A percentile compares a stretch with the other conserved stretches of the same genome.
These are phyloP conservation scores for Popillia japonica DNA, from an alignment of 1,140 invertebrate genomes.

Conservation along the genomic window DNA sequence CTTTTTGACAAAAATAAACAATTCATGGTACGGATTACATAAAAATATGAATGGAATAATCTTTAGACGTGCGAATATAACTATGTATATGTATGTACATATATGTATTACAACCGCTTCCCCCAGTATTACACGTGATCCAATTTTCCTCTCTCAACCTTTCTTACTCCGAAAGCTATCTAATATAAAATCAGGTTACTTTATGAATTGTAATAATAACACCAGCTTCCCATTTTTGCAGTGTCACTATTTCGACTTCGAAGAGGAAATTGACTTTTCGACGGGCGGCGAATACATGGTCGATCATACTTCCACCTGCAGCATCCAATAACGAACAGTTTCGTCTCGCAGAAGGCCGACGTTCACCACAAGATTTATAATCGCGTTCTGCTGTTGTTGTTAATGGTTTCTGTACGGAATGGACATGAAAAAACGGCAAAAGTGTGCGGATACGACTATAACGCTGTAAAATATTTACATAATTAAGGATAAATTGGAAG, in stretches of 20 bases:
- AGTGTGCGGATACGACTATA: neutral
- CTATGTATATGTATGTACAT: too few species aligned
- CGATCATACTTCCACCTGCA: slow-evolving; percentile 56
- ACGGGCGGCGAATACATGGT: slow-evolving; percentile 51
- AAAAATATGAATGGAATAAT: too few species aligned
- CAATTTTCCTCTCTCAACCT: neutral
- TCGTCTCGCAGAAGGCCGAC: neutral
- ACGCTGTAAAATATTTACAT: neutral
- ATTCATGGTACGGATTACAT: too few species aligned
- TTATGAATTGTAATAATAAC: slow-evolving; percentile 8
- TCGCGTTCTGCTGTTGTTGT: slow-evolving; percentile 13
- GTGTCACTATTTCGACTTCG: slow-evolving; percentile 60
- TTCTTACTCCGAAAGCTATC: neutral
- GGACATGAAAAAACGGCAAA: neutral
- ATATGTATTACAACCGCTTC: too few species aligned
- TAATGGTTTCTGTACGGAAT: neutral
- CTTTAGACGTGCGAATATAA: too few species aligned
- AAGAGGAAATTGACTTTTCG: slow-evolving; percentile 57
- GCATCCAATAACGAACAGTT: slow-evolving; percentile 57
- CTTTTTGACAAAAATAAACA: too few species aligned
- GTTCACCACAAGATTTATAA: slow-evolving; percentile 8
- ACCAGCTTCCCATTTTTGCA: slow-evolving; percentile 45
- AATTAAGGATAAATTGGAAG: neutral
- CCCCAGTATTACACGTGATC: too few species aligned
- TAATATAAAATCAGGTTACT: neutral